These are phyloP conservation scores for Seladonia tumulorum DNA, from an alignment of 2,888 invertebrate species.

Conservation along the genomic window DNA sequence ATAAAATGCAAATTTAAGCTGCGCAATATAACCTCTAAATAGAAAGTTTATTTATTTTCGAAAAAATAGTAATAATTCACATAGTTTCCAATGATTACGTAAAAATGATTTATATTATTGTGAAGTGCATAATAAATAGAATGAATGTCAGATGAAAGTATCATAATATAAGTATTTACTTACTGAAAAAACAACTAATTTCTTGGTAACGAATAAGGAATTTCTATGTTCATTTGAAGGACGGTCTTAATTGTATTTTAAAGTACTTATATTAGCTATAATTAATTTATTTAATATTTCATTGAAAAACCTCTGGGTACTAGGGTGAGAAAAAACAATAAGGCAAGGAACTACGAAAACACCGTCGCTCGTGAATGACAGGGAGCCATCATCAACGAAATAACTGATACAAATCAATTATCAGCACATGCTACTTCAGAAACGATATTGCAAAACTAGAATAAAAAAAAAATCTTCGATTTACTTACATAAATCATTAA, in stretches of 20 bases:
- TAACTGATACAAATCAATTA: slow-evolving; percentile 1
- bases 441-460: neutral
- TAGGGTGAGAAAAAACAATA: neutral
- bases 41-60: neutral
- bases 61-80: neutral
- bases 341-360: slow-evolving; percentile 36
- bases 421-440: neutral
- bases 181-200: slow-evolving; percentile 41
- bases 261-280: neutral
- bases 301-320: slow-evolving; percentile 6
- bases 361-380: slow-evolving; percentile 44
- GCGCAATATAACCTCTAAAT: slow-evolving; percentile 29
- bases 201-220: slow-evolving; percentile 22
- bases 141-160: neutral
- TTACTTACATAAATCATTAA: slow-evolving; percentile 6
- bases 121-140: neutral
- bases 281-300: slow-evolving; percentile 13
- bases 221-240: slow-evolving; percentile 15
- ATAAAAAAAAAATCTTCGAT: neutral
- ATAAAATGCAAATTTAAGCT: neutral
- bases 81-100: neutral
- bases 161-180: slow-evolving; percentile 25
- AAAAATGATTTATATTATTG: neutral
- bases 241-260: neutral
- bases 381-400: slow-evolving; percentile 49